Evolutionary conservation across 30 jellyfish, hydroid and myxozoan species (phyloP).

Genomic region (Hydra vulgaris): DNA sequence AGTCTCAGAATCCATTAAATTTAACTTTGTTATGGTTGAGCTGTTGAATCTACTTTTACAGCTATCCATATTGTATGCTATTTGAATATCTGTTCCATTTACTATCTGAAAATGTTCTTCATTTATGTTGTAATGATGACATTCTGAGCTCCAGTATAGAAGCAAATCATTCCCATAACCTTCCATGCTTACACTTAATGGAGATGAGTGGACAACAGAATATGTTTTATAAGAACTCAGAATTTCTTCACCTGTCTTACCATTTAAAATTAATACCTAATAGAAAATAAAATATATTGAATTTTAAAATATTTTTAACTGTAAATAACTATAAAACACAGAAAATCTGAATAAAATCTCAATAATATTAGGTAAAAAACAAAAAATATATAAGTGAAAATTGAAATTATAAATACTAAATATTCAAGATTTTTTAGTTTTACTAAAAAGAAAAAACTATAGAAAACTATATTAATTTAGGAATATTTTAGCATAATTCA

Average conservation of each 20-base stretch:
- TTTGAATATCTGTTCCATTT: constrained; percentile 81
- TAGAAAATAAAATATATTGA: neutral
- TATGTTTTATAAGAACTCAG: constrained; percentile 47
- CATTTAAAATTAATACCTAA: constrained; percentile 60
- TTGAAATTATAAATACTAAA: too few species aligned
- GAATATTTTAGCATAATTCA: too few species aligned
- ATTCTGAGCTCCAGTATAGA: constrained; percentile 85
- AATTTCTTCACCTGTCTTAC: constrained; percentile 51
- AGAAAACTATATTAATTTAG: too few species aligned
- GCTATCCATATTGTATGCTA: constrained; percentile 72
- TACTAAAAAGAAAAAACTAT: too few species aligned
- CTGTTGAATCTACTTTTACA: constrained; percentile 65
- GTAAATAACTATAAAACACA: too few species aligned
- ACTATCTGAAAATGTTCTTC: constrained; percentile 70
- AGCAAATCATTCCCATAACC: constrained; percentile 89
- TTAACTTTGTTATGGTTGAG: constrained; percentile 49
- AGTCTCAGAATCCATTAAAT: constrained; percentile 53
- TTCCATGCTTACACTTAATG: constrained; percentile 72
- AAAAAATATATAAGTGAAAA: too few species aligned
- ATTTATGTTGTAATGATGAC: constrained; percentile 72
- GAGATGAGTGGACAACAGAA: constrained; percentile 75
- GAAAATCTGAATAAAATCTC: too few species aligned
- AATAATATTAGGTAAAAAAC: too few species aligned
- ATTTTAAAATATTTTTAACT: too few species aligned
- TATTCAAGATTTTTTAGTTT: too few species aligned